phyloP scores from a whole-genome alignment of 2,113 vertebrate species.

The Syngnathus floridae region DNA sequence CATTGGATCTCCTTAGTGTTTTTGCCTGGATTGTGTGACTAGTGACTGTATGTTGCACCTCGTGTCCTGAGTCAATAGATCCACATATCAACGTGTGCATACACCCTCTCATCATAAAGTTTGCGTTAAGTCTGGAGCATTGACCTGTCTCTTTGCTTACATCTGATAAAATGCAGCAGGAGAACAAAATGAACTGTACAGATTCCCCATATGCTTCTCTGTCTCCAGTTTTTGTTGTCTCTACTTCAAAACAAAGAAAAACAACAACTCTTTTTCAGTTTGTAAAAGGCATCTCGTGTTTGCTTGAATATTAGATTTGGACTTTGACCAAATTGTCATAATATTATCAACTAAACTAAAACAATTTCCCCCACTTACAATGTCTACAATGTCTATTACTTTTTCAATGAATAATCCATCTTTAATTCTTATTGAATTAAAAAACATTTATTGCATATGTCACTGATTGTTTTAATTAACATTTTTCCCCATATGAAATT shows the following conservation, averaged over 20 bases:
- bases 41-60: slow-evolving; percentile 2
- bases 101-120: slow-evolving; percentile 16
- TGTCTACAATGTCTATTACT: background rate
- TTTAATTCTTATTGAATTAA: background rate
- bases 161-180: slow-evolving; percentile 5
- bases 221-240: slow-evolving; percentile 4
- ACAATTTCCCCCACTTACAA: background rate
- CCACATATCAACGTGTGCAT: slow-evolving; percentile 4
- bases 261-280: background rate
- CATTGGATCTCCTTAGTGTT: background rate
- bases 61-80: slow-evolving; percentile 20
- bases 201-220: slow-evolving; percentile 10
- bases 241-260: slow-evolving; percentile 4
- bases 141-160: slow-evolving; percentile 28
- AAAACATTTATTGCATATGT: background rate
- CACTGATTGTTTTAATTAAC: background rate
- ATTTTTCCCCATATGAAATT: too few relatives aligned
- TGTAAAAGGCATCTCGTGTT: background rate
- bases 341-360: background rate
- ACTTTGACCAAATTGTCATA: background rate
- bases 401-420: background rate
- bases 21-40: background rate
- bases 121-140: slow-evolving; percentile 28
- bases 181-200: slow-evolving; percentile 12
- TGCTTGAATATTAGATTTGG: background rate